A percentile compares a stretch with the other conserved stretches of the same genome.
phyloP scores from a whole-genome alignment of 2,888 invertebrate genomes.

The Alcis repandata region DNA sequence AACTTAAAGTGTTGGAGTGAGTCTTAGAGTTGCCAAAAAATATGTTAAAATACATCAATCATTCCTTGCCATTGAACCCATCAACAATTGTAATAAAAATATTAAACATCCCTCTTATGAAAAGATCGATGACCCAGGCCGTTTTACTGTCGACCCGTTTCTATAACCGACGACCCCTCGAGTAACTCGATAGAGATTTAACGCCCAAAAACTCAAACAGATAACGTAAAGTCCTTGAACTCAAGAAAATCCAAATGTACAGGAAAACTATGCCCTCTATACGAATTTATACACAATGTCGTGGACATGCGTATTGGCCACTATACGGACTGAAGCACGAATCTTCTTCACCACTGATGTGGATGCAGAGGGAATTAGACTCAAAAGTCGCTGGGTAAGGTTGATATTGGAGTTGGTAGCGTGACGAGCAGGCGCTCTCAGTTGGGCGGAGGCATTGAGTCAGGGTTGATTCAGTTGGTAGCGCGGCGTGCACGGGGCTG shows the following conservation, averaged over 20 bases:
- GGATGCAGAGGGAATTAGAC: constrained; percentile 56
- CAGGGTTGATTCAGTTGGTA: constrained; percentile 84
- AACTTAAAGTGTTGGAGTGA: neutral
- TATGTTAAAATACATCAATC: constrained; percentile 10
- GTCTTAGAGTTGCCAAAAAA: constrained; percentile 3
- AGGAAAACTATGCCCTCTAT: constrained; percentile 83
- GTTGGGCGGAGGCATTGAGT: constrained; percentile 85
- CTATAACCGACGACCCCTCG: constrained; percentile 54
- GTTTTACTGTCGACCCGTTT: constrained; percentile 18
- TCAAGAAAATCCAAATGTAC: constrained; percentile 82
- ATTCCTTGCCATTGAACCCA: constrained; percentile 14
- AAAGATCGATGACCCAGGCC: constrained; percentile 22
- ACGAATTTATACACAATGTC: constrained; percentile 79
- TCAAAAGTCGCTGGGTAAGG: constrained; percentile 53
- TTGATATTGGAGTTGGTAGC: constrained; percentile 52
- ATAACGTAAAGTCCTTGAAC: constrained; percentile 83
- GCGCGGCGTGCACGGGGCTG: constrained; percentile 79
- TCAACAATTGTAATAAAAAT: constrained; percentile 16
- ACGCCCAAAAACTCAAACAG: constrained; percentile 74
- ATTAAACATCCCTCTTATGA: constrained; percentile 10
- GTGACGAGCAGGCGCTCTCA: constrained; percentile 82
- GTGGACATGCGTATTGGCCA: constrained; percentile 86
- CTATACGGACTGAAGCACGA: constrained; percentile 81
- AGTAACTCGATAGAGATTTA: constrained; percentile 59
- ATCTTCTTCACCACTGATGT: constrained; percentile 75